Percentiles rank a stretch among this genome's conserved stretches.
Conservation (phyloP, 1,140 invertebrate species). For the Drosophila seguyi region DNA sequence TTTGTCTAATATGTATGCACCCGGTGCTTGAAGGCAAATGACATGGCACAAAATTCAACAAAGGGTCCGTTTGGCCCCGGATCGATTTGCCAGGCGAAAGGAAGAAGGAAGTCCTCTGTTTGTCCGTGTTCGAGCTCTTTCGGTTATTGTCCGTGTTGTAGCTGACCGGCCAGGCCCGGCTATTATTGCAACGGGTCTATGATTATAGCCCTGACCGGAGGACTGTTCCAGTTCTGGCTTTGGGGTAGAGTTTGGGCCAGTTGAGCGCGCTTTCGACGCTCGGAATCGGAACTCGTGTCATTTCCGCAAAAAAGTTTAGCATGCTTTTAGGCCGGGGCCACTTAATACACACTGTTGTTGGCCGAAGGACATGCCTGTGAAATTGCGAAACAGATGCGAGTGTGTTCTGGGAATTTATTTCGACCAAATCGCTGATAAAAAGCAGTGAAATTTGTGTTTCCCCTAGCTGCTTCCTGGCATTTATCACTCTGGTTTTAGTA, state of each 20-base stretch:
- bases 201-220: slow-evolving; percentile 42
- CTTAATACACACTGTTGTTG: slow-evolving; percentile 61
- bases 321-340: slow-evolving; percentile 74
- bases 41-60: slow-evolving; percentile 34
- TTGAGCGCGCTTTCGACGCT: slow-evolving; percentile 45
- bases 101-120: slow-evolving; percentile 37
- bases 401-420: slow-evolving; percentile 50
- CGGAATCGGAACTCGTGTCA: slow-evolving; percentile 77
- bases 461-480: slow-evolving; percentile 28
- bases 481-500: slow-evolving; percentile 18
- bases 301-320: slow-evolving; percentile 77
- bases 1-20: slow-evolving; percentile 33
- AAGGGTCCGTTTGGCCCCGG: slow-evolving; percentile 1
- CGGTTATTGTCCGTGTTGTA: slow-evolving; percentile 38
- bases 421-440: slow-evolving; percentile 21
- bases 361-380: slow-evolving; percentile 26
- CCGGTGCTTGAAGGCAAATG: slow-evolving; percentile 17
- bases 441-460: slow-evolving; percentile 25
- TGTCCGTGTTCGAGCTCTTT: slow-evolving; percentile 21
- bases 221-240: slow-evolving; percentile 6
- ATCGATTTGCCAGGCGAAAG: slow-evolving; percentile 43
- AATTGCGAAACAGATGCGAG: slow-evolving; percentile 44
- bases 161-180: slow-evolving; percentile 6
- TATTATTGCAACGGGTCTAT: slow-evolving; percentile 46
- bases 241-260: slow-evolving; percentile 24